These are phyloP conservation scores for Tragelaphus strepsiceros DNA, from an alignment of 2,113 vertebrate genomes.

Conservation along the genomic window DNA sequence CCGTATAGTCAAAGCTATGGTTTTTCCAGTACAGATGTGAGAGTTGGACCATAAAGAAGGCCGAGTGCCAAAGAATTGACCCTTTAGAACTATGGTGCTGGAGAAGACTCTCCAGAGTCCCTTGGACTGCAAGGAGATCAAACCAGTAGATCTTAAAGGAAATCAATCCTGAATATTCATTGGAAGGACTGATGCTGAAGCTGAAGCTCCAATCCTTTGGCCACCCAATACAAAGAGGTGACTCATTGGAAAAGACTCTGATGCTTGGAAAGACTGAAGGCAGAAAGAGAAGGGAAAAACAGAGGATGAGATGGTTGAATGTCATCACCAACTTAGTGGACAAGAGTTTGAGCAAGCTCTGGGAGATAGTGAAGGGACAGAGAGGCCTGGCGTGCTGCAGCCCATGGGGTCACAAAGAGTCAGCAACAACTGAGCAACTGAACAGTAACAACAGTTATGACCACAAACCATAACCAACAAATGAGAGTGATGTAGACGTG, in stretches of 20 bases:
- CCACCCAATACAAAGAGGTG: not conserved
- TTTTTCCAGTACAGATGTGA: not conserved
- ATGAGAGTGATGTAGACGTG: not conserved
- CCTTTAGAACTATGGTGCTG: not conserved
- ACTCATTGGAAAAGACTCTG: not conserved
- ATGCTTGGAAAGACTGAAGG: not conserved
- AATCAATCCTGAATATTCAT: not conserved
- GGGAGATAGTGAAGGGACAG: accelerated
- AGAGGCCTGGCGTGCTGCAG: not conserved
- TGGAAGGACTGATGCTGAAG: not conserved
- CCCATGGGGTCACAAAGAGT: not conserved
- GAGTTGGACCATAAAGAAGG: not conserved
- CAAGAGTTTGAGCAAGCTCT: not conserved
- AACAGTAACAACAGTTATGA: not conserved
- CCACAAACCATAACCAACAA: not conserved
- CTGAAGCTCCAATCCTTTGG: not conserved
- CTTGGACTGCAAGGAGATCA: not conserved
- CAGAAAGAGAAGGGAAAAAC: not conserved
- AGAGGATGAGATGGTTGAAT: not conserved
- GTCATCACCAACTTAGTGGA: not conserved
- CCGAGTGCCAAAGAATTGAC: not conserved
- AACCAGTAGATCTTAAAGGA: not conserved
- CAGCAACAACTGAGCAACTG: accelerated
- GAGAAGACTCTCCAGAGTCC: not conserved
- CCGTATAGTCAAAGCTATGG: not conserved